Percentiles rank a stretch among this genome's conserved stretches.
Evolutionary conservation across 2,797 vertebrate species (phyloP).

Genomic region (Pseudochirops corinnae): DNA sequence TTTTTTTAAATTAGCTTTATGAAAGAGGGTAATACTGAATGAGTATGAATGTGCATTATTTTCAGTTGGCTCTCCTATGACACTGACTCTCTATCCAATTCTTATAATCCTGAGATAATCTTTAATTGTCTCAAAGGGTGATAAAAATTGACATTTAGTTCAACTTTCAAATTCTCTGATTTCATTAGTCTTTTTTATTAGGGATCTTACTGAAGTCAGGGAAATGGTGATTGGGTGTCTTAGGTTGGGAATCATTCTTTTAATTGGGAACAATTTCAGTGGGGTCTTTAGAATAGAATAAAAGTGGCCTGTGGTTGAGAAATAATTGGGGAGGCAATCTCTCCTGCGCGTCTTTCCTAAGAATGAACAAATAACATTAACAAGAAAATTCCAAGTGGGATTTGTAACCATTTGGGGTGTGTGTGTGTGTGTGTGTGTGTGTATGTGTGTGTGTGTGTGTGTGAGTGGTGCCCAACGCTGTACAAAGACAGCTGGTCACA

Average conservation of each 20-base stretch:
- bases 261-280: neutral
- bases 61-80: neutral
- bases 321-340: neutral
- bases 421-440: neutral
- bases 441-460: no score
- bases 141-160: neutral
- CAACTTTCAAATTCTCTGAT: neutral
- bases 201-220: neutral
- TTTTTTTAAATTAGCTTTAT: neutral
- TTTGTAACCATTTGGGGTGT: no score
- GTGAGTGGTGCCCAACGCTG: neutral
- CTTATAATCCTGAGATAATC: neutral
- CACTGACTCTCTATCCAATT: neutral
- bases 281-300: neutral
- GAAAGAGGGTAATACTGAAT: neutral
- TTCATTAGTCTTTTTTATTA: neutral
- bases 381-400: no score
- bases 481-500: neutral
- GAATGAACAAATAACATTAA: neutral
- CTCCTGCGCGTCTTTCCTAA: neutral
- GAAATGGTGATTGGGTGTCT: neutral
- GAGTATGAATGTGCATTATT: neutral
- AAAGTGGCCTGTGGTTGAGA: neutral
- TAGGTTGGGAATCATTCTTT: neutral
- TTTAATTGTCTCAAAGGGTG: neutral